These are phyloP conservation scores for Capitulum mitella DNA, from an alignment of 2,888 invertebrate species.

Conservation along the genomic window DNA sequence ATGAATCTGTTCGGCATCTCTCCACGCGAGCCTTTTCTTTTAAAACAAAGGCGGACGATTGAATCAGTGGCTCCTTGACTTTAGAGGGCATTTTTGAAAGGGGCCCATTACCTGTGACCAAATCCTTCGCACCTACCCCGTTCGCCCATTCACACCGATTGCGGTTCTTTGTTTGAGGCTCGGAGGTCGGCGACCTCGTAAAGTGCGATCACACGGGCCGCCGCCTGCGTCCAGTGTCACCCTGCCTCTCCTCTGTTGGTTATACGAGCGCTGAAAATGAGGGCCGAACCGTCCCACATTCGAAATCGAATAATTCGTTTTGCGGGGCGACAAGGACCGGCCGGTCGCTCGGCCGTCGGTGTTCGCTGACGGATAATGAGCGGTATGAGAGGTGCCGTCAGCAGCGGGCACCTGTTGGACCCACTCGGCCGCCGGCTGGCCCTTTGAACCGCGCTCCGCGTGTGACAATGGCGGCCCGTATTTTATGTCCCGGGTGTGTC, in stretches of 20 bases:
- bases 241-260: neutral
- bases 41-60: no score
- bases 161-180: no score
- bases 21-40: no score
- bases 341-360: neutral
- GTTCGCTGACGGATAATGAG: neutral
- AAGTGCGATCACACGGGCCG: neutral
- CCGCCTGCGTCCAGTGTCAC: neutral
- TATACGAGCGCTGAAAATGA: neutral
- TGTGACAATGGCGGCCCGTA: neutral
- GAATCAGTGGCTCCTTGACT: no score
- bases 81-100: no score
- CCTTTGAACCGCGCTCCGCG: neutral
- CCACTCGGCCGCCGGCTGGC: neutral
- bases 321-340: no score
- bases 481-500: neutral
- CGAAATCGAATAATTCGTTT: neutral
- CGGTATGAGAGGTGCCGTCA: neutral
- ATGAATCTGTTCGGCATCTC: no score
- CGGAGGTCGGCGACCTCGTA: neutral
- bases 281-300: neutral
- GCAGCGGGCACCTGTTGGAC: neutral
- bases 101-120: no score
- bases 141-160: no score
- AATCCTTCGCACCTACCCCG: no score